A percentile compares a stretch with the other conserved stretches of the same genome.
phyloP scores from a whole-genome alignment of 2,888 invertebrate species.

The Erannis defoliaria region DNA sequence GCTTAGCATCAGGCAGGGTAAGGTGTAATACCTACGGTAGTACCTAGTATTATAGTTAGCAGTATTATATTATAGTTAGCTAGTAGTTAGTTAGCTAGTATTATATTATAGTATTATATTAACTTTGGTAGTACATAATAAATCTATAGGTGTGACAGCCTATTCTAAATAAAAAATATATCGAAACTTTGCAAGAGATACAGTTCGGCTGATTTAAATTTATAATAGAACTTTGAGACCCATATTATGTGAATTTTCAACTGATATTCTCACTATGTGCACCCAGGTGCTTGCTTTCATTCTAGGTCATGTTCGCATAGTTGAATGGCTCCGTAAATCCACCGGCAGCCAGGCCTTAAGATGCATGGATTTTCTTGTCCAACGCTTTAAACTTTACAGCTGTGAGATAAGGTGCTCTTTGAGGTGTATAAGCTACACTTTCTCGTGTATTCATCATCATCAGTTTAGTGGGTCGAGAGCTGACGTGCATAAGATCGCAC shows the following conservation, averaged over 20 bases:
- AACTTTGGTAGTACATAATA: too few relatives aligned
- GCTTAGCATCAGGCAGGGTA: too few relatives aligned
- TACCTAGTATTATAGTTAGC: too few relatives aligned
- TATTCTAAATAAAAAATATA: too few relatives aligned
- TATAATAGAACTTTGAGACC: too few relatives aligned
- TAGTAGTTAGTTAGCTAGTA: too few relatives aligned
- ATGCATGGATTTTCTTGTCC: constrained; percentile 33
- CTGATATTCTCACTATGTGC: constrained; percentile 26
- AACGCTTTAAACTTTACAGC: constrained; percentile 31
- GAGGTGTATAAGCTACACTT: constrained; percentile 56
- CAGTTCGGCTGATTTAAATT: background rate
- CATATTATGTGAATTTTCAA: background rate
- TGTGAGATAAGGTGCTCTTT: constrained; percentile 36
- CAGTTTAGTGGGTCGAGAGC: constrained; percentile 74
- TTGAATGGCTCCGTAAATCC: constrained; percentile 58
- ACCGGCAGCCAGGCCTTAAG: constrained; percentile 52
- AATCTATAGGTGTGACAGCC: too few relatives aligned
- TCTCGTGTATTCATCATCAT: constrained; percentile 77
- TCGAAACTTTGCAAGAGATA: constrained; percentile 31
- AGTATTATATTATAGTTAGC: too few relatives aligned
- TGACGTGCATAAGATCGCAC: constrained; percentile 54
- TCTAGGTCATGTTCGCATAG: constrained; percentile 52
- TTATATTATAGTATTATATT: too few relatives aligned
- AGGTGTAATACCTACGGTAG: too few relatives aligned
- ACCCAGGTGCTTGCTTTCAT: constrained; percentile 43